phyloP scores from a whole-genome alignment of 2,113 vertebrate genomes.

The Numenius arquata region DNA sequence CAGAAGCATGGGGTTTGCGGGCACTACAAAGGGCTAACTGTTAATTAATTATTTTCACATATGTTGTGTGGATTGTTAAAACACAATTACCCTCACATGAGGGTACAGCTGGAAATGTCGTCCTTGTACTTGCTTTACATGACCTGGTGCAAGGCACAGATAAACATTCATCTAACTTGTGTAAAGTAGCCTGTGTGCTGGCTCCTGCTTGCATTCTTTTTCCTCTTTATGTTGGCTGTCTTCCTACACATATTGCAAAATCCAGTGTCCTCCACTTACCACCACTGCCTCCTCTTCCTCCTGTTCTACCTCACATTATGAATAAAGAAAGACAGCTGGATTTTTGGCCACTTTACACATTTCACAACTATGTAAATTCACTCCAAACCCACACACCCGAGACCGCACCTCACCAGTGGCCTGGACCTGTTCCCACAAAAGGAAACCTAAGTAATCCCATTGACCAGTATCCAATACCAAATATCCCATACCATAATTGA shows the following conservation, averaged over 20 bases:
- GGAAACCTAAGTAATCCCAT: background rate
- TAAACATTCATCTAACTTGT: constrained; percentile 10
- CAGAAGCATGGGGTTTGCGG: background rate
- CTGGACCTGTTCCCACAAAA: background rate
- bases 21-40: background rate
- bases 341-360: constrained; percentile 45
- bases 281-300: constrained; percentile 40
- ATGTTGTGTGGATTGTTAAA: background rate
- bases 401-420: background rate
- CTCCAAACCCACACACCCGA: background rate
- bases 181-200: constrained; percentile 53
- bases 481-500: background rate
- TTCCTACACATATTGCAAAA: constrained; percentile 80
- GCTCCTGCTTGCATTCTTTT: constrained; percentile 67
- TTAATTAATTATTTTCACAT: constrained; percentile 24
- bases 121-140: background rate
- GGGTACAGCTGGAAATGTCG: background rate
- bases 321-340: constrained; percentile 54
- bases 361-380: constrained; percentile 36
- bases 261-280: constrained; percentile 48
- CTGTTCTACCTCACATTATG: constrained; percentile 33
- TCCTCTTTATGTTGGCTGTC: constrained; percentile 66
- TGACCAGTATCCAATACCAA: background rate
- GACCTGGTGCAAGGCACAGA: constrained; percentile 19
- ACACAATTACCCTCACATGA: background rate